Base-by-base conservation (phyloP, 2,797 vertebrate species). In the Spatula versicolor region DNA sequence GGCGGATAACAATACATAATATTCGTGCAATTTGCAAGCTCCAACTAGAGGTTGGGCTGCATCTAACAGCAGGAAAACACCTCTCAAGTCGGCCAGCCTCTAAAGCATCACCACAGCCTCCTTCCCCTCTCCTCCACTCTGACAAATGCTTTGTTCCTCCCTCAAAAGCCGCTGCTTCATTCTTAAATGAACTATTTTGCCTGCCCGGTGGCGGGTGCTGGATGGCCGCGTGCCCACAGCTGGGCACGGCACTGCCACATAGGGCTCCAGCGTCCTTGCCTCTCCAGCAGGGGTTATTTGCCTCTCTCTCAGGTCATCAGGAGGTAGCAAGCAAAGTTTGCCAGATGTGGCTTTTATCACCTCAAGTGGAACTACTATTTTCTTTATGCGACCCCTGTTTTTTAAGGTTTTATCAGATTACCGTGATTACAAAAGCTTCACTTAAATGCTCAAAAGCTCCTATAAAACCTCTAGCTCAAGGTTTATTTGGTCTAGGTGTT, bases 261-360 rank as follows among this genome's bases (percentile, higher is more conserved):
- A 13, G 16, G n/a, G 22, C 23, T 31, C 15, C 5, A 11, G 56
- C 22, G 9, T 31, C 46, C 23, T 6, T 13, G 69, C 48, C 55
- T 64, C 66, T 14, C 4, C 19, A 75, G 33, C 0, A 0, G 30
- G 63, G 78, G 31, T 41, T 62, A 26, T 62, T 76, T 35, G 63
- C 56, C 50, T 46, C 52, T 73, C 87, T 68, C 79, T n/a, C 81
- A 90, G 93, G 83, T 84, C 83, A 84, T n/a, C 68, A 73, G 60
- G 79, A 96, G 80, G 90, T 20, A 92, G 83, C 62, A 81, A 72
- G 81, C 66, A 90, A 73, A 85, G 48, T 58, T 71, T 28, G 74
- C 85, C 96, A 96, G 93, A 96, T 83, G 91, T 48, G 46, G 46
- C 55, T 73, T 96, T 90, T 85, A 94, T 91, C 93, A 85, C 93